phyloP scores from a whole-genome alignment of 2,888 invertebrate genomes.

The Fissipunctia ypsillon region DNA sequence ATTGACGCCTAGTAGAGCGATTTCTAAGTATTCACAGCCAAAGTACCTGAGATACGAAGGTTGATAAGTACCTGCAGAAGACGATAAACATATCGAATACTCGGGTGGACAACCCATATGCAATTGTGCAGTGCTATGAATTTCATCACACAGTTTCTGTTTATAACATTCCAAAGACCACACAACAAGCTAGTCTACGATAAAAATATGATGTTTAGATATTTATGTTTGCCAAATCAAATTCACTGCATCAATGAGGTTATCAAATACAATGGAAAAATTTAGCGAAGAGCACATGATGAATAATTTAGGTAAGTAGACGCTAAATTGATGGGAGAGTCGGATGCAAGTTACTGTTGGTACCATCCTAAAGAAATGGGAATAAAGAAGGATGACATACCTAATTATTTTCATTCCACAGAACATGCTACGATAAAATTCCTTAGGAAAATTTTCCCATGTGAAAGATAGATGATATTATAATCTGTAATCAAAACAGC shows the following conservation, averaged over 20 bases:
- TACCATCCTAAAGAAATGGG: not conserved
- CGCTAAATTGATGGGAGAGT: not conserved
- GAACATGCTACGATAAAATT: not conserved
- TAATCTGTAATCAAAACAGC: constrained; percentile 50
- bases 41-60: constrained; percentile 27
- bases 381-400: not conserved
- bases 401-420: constrained; percentile 7
- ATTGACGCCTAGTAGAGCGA: constrained; percentile 14
- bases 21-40: constrained; percentile 28
- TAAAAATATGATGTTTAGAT: not conserved
- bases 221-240: not conserved
- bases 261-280: not conserved
- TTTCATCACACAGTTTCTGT: not conserved
- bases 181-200: not conserved
- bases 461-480: constrained; percentile 34
- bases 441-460: constrained; percentile 28
- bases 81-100: constrained; percentile 1
- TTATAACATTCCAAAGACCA: not conserved
- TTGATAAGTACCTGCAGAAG: constrained; percentile 10
- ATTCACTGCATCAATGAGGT: not conserved
- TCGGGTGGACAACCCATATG: not conserved
- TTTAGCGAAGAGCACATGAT: not conserved
- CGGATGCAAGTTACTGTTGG: not conserved
- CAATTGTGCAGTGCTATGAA: not conserved
- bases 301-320: not conserved